These are phyloP conservation scores for Parotocinclus haroldoi DNA, from an alignment of 2,797 vertebrate species.

Conservation along the genomic window DNA sequence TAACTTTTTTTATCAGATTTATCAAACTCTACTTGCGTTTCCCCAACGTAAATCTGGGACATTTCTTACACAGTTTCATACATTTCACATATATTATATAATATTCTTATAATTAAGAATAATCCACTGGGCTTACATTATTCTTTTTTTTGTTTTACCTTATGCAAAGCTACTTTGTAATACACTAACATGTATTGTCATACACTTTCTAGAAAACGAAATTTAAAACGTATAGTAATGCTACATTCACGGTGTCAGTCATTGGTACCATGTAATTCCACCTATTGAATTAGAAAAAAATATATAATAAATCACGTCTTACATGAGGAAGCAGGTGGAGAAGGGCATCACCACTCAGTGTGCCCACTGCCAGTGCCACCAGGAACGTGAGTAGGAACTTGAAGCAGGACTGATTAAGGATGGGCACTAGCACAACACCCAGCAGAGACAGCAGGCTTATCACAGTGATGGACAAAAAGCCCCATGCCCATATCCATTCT, in stretches of 20 bases:
- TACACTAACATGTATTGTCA: no score
- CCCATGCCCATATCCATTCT: constrained; percentile 85
- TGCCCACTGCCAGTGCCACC: constrained; percentile 94
- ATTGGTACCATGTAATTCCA: not conserved
- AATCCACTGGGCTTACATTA: no score
- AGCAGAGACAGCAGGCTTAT: constrained; percentile 96
- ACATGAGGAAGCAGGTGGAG: constrained; percentile 96
- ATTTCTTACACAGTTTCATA: no score
- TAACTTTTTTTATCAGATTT: no score
- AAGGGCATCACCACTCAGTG: constrained; percentile 94
- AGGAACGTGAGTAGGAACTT: constrained; percentile 98
- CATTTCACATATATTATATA: no score
- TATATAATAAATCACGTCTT: constrained; percentile 58
- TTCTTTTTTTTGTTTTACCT: no score
- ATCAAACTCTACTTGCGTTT: no score
- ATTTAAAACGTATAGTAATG: no score
- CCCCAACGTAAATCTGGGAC: no score
- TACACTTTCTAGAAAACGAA: no score
- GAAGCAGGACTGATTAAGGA: constrained; percentile 97
- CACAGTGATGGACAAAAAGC: constrained; percentile 94
- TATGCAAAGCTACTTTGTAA: no score
- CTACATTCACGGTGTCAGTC: not conserved
- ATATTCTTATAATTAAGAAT: no score
- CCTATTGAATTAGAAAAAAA: not conserved
- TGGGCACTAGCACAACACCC: constrained; percentile 91